Conservation (phyloP, 2,797 vertebrate species). For the Sarcophilus harrisii region DNA sequence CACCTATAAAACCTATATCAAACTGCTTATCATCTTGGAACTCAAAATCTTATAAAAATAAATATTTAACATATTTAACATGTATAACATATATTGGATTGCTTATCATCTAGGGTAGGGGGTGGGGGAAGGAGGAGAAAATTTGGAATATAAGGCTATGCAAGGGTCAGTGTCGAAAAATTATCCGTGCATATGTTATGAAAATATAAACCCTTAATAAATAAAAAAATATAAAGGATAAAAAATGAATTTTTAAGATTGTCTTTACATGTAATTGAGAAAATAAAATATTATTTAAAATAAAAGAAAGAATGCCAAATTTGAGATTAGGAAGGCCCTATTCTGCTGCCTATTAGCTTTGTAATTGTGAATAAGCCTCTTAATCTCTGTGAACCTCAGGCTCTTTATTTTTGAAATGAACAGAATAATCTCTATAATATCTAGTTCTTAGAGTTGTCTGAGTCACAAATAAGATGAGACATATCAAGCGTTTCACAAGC, state of each 20-base stretch:
- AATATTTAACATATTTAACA: no score
- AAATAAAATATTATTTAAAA: neutral
- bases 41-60: no score
- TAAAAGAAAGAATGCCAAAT: neutral
- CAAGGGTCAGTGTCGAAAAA: no score
- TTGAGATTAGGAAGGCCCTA: neutral
- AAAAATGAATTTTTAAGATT: neutral
- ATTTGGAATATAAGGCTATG: no score
- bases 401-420: neutral
- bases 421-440: neutral
- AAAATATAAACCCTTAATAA: no score
- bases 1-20: neutral
- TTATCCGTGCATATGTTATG: no score
- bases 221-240: no score
- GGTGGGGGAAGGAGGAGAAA: no score
- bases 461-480: neutral
- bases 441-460: neutral
- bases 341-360: neutral
- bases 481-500: neutral
- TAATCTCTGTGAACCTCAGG: neutral
- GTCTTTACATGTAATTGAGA: neutral
- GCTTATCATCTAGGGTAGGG: no score
- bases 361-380: neutral
- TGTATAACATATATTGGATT: no score
- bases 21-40: no score